Conservation (phyloP, 2,888 invertebrate species). For the Antheraea yamamai region DNA sequence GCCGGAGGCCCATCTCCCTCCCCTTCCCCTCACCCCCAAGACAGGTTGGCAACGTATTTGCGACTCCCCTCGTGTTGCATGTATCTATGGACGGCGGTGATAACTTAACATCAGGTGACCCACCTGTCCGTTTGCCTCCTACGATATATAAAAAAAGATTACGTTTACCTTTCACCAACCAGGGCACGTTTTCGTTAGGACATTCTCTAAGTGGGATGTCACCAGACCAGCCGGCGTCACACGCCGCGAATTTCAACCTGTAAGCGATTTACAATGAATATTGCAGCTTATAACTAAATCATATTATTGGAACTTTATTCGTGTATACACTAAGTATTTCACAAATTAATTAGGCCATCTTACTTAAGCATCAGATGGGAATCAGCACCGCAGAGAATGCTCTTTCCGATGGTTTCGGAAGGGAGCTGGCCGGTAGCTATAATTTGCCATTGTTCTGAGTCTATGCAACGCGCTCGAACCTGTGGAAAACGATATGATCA, state of each 20-base stretch:
- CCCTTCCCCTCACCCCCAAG: no score
- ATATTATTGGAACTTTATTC: background rate
- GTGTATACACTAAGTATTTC: background rate
- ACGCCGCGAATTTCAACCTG: conserved; percentile 81
- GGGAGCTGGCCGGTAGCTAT: conserved; percentile 55
- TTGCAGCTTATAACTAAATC: background rate
- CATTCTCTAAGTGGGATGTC: conserved; percentile 89
- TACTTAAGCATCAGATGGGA: conserved; percentile 65
- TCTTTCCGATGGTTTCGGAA: conserved; percentile 53
- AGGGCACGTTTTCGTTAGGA: conserved; percentile 88
- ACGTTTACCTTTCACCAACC: conserved; percentile 89
- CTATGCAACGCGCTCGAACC: conserved; percentile 49
- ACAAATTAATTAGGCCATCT: conserved; percentile 22
- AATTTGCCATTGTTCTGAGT: conserved; percentile 47
- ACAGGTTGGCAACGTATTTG: no score
- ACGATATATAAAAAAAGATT: no score
- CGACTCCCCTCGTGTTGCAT: no score
- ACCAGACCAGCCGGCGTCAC: conserved; percentile 87
- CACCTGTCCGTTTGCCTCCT: no score
- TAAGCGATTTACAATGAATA: conserved; percentile 31
- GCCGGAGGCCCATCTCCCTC: no score
- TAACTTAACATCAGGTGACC: no score
- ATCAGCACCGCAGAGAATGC: conserved; percentile 54
- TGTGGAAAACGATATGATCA: conserved; percentile 25
- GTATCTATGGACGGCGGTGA: no score